Base-by-base conservation (phyloP, 2,888 invertebrate genomes). In the Ochlodes sylvanus region DNA sequence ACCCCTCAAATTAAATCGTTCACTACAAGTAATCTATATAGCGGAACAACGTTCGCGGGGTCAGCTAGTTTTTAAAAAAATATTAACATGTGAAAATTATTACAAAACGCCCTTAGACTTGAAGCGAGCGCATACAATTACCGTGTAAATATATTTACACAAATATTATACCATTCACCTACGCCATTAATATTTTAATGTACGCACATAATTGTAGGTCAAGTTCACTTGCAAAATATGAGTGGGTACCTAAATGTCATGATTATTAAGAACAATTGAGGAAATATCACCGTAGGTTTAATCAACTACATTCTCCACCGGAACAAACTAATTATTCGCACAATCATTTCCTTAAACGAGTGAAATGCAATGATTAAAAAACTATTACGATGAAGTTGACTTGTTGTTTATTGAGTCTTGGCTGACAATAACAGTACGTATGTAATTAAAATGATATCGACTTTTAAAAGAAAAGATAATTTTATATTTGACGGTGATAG, bases 271-370 rank as follows among this genome's bases (percentile, higher is more conserved):
- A 32, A 32, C 7, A 54, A 27, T 2, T 3, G 19, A 32, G 54
- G 54, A 54, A 54, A 54, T 54, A 54, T 54, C 54, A 54, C 54
- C n/a, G 19, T 21, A 9, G 21, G 5, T 5, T 14, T 15, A 52
- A 52, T 52, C 9, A 52, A 47, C 7, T 17, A 17, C 47, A 47
- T 47, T 17, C 17, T 47, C 14, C 47, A 15, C 17, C 17, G 47
- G 47, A 47, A 47, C 1, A 47, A 47, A 47, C 15, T 14, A 6
- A 47, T 47, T 47, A 47, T 17, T 47, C 17, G 7, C 47, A 14
- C 47, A 9, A 47, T 47, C 1, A 47, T 44, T 44, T 44, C 44
- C 44, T 15, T 15, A 44, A 44, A 47, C 7, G 15, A 15, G 44
- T 47, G 44, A 47, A 47, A 44, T 44, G 44, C 44, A 14, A 19